These are phyloP conservation scores for Nasonovia ribisnigri DNA, from an alignment of 2,888 invertebrate genomes.

Conservation along the genomic window DNA sequence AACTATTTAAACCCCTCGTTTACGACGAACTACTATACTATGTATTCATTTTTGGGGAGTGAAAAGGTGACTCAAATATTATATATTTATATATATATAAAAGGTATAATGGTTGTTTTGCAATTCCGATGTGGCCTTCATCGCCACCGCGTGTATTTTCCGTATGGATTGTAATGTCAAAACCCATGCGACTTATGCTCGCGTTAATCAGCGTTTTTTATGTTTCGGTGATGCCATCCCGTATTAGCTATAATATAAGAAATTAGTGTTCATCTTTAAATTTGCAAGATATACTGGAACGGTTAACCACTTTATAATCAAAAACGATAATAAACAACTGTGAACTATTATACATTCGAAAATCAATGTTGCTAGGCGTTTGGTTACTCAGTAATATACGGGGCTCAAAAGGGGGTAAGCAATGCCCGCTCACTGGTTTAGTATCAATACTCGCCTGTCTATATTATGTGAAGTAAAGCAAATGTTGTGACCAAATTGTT, in stretches of 20 bases:
- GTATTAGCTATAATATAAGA: background rate
- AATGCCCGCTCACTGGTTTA: too few relatives aligned
- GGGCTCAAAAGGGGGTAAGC: too few relatives aligned
- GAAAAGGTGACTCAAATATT: background rate
- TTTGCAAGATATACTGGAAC: background rate
- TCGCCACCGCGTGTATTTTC: background rate
- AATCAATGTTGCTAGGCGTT: too few relatives aligned
- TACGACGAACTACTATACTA: background rate
- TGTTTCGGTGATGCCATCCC: background rate
- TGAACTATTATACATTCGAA: too few relatives aligned
- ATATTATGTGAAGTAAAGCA: background rate
- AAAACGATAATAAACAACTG: background rate
- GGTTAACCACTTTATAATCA: background rate
- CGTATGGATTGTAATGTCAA: background rate
- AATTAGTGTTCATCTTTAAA: background rate
- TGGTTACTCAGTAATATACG: too few relatives aligned
- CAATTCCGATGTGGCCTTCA: background rate
- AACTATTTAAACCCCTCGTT: background rate
- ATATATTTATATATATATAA: background rate
- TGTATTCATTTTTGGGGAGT: background rate
- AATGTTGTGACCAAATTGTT: background rate
- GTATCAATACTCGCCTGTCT: background rate
- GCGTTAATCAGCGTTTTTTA: background rate
- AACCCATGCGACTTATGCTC: background rate
- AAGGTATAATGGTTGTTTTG: background rate